These are phyloP conservation scores for Sabatieria punctata DNA, from an alignment of 2,888 invertebrate species.

Conservation along the genomic window DNA sequence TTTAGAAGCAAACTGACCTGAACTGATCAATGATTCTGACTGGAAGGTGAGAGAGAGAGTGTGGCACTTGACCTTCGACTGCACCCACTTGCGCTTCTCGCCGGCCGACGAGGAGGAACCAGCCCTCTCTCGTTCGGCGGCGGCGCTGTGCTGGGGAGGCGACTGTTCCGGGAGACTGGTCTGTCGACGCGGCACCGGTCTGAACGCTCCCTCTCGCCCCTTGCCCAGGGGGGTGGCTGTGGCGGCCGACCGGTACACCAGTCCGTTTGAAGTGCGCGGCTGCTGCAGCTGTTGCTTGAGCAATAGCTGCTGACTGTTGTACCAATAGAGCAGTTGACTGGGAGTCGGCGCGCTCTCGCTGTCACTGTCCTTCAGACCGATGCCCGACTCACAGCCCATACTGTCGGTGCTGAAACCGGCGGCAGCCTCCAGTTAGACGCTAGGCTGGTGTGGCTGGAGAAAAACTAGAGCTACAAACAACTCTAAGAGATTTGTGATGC, in stretches of 20 bases:
- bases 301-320: neutral
- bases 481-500: too few species aligned
- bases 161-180: too few species aligned
- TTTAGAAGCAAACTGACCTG: too few species aligned
- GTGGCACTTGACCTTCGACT: neutral
- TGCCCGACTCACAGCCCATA: constrained; percentile 16
- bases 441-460: too few species aligned
- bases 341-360: neutral
- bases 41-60: too few species aligned
- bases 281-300: neutral
- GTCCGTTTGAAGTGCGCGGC: neutral
- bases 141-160: neutral
- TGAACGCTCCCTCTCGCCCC: neutral
- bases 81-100: neutral
- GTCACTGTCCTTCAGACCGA: constrained; percentile 11
- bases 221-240: neutral
- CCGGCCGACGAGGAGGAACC: neutral
- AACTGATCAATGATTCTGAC: too few species aligned
- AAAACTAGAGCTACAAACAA: too few species aligned
- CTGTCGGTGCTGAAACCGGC: constrained; percentile 16
- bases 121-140: neutral
- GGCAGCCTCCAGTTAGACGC: too few species aligned
- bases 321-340: neutral
- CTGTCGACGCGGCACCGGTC: neutral
- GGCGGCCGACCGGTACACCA: neutral